Base-by-base conservation (phyloP, 2,113 vertebrate species). In the Rhegmatorhina hoffmannsi region DNA sequence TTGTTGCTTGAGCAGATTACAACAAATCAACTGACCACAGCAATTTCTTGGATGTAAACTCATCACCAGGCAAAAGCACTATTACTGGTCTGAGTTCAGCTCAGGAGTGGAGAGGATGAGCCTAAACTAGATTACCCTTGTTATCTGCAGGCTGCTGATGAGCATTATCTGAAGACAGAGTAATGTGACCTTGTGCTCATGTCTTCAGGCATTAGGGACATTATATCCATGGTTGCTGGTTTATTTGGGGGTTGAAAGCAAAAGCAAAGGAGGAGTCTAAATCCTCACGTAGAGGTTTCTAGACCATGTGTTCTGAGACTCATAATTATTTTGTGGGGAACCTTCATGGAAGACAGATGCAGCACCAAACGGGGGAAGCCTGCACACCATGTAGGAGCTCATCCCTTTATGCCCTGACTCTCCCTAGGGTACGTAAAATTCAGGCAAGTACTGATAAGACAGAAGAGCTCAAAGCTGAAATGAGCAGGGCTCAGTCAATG, bases 61-160 rank as follows among this genome's bases (percentile, higher is more conserved):
- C 3, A 0, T 67, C 0, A 0, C 60, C 2, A 3, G 66, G 82
- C 70, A 85, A 82, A 94, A 90, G 67, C 28, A 11, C 25, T 40
- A 14, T 75, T 82, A 36, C 1, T 75, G 52, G 24, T 53, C 52
- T 60, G 40, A 85, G 49, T 34, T 93, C 60, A 83, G 70, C 70
- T 69, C 40, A 12, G 28, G 10, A 91, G 69, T 2, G 0, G 47
- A 62, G 73, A 55, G 38, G 64, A 74, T 78, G 80, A 94, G 50
- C 38, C 80, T 91, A 50, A 89, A 77, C 50, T 80, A 89, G 82
- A 49, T 84, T 87, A 64, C 16, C 4, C 43, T 82, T 5, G 1
- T 89, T 96, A 87, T 75, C 69, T 87, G 50, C 50, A 73, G 76
- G 58, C 53, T 92, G 77, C 47, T 79, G 87, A 84, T 59, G 69